These are phyloP conservation scores for Sycophila sp. DNA, from an alignment of 1,140 invertebrate genomes.

Conservation along the genomic window DNA sequence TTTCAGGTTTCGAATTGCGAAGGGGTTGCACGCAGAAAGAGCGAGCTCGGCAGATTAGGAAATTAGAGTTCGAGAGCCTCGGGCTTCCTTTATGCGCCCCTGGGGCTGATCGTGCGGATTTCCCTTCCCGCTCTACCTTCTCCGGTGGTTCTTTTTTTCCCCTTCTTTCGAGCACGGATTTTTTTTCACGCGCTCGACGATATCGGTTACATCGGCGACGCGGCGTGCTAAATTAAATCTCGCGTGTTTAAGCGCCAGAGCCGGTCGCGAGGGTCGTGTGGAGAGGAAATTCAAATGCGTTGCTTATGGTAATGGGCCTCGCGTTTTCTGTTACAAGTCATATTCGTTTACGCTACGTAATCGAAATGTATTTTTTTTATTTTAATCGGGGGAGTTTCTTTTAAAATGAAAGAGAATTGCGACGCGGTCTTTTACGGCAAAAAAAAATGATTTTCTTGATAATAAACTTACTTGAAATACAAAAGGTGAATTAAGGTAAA, in stretches of 20 bases:
- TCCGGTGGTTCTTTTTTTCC: background rate
- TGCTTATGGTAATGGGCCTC: slow-evolving; percentile 11
- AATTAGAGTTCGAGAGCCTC: slow-evolving; percentile 37
- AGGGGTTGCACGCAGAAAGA: slow-evolving; percentile 1
- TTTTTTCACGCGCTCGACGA: slow-evolving; percentile 24
- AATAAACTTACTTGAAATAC: no score
- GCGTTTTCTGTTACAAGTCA: background rate
- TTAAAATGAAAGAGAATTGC: no score
- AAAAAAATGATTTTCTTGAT: no score
- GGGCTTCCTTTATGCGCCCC: slow-evolving; percentile 23
- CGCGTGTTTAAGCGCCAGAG: background rate
- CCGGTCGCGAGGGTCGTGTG: background rate
- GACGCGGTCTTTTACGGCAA: no score
- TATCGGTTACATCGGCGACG: slow-evolving; percentile 27
- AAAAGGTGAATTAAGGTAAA: no score
- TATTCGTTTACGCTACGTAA: background rate
- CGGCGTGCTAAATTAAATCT: slow-evolving; percentile 29
- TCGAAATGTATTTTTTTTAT: no score
- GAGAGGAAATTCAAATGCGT: background rate
- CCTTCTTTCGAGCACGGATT: background rate
- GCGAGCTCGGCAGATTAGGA: slow-evolving; percentile 34
- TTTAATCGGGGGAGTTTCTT: no score
- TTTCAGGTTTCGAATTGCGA: slow-evolving; percentile 36
- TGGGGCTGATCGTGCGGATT: slow-evolving; percentile 6
- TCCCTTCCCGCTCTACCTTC: background rate